A percentile compares a stretch with the other conserved stretches of the same genome.
Conservation (phyloP, 1,140 invertebrate species). For the Pogonus chalceus region DNA sequence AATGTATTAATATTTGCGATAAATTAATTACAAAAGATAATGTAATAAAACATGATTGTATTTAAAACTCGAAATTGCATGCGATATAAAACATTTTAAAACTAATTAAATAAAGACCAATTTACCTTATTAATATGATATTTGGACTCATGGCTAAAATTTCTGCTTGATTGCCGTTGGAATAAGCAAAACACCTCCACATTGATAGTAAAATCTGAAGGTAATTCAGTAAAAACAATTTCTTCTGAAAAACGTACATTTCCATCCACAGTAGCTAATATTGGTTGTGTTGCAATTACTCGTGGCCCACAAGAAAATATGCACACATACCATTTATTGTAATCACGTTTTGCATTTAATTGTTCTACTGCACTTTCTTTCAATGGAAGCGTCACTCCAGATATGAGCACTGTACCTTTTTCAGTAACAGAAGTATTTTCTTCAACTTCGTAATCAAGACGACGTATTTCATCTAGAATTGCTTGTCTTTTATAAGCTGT, state of each 20-base stretch:
- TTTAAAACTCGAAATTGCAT: too few species aligned
- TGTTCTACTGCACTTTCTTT: slow-evolving; percentile 2
- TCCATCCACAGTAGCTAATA: slow-evolving; percentile 17
- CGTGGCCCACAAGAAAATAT: slow-evolving; percentile 24
- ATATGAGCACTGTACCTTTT: neutral
- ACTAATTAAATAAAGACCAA: neutral
- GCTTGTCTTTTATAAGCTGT: slow-evolving; percentile 19
- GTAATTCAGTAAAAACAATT: slow-evolving; percentile 25
- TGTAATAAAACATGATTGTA: too few species aligned
- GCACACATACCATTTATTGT: slow-evolving; percentile 24
- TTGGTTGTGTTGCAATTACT: slow-evolving; percentile 28
- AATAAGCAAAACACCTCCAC: slow-evolving; percentile 21
- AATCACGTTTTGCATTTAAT: slow-evolving; percentile 8
- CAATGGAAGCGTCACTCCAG: neutral
- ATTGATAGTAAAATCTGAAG: slow-evolving; percentile 28
- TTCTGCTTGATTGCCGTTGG: neutral
- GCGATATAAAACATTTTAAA: neutral
- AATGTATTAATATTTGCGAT: too few species aligned
- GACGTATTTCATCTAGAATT: slow-evolving; percentile 26
- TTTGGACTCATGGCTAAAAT: slow-evolving; percentile 22
- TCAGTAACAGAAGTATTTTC: neutral
- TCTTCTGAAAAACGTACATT: slow-evolving; percentile 23
- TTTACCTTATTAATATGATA: slow-evolving; percentile 22
- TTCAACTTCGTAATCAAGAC: slow-evolving; percentile 9
- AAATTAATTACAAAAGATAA: too few species aligned